These are phyloP conservation scores for Petrophora chlorosata DNA, from an alignment of 2,888 invertebrate species.

Conservation along the genomic window DNA sequence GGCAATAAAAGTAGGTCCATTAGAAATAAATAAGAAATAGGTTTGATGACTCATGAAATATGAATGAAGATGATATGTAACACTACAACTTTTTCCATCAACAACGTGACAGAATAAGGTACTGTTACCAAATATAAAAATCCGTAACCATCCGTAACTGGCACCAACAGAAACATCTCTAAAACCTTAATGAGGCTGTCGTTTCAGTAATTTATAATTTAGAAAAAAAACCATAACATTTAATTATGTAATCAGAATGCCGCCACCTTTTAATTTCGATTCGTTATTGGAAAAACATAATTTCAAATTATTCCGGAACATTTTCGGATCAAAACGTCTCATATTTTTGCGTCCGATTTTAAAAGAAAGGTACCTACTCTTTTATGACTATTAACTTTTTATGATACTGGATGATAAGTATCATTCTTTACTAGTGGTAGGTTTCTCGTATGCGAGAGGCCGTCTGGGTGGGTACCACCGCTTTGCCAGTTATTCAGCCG, in stretches of 20 bases:
- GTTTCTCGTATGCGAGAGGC: too few relatives aligned
- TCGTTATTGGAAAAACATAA: conserved; percentile 20
- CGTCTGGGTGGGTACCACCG: too few relatives aligned
- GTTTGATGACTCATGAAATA: too few relatives aligned
- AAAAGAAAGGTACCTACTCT: background rate
- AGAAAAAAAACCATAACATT: conserved; percentile 29
- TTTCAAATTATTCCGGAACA: conserved; percentile 1
- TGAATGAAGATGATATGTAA: too few relatives aligned
- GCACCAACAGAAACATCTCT: conserved; percentile 21
- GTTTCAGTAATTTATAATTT: conserved; percentile 33
- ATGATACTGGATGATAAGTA: too few relatives aligned
- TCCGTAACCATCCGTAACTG: background rate
- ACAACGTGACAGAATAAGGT: background rate
- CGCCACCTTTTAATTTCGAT: conserved; percentile 17
- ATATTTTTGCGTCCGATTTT: conserved; percentile 3
- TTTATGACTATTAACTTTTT: too few relatives aligned
- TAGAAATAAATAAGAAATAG: too few relatives aligned
- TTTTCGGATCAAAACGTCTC: conserved; percentile 2
- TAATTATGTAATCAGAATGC: conserved; percentile 34
- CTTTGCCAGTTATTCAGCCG: too few relatives aligned
- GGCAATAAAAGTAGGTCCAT: too few relatives aligned
- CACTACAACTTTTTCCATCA: background rate
- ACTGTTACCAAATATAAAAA: background rate
- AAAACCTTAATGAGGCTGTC: conserved; percentile 31
- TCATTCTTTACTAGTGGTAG: too few relatives aligned